A percentile compares a stretch with the other conserved stretches of the same genome.
Evolutionary conservation across 2,888 invertebrate species (phyloP).

Genomic region (Drosophila incognita): DNA sequence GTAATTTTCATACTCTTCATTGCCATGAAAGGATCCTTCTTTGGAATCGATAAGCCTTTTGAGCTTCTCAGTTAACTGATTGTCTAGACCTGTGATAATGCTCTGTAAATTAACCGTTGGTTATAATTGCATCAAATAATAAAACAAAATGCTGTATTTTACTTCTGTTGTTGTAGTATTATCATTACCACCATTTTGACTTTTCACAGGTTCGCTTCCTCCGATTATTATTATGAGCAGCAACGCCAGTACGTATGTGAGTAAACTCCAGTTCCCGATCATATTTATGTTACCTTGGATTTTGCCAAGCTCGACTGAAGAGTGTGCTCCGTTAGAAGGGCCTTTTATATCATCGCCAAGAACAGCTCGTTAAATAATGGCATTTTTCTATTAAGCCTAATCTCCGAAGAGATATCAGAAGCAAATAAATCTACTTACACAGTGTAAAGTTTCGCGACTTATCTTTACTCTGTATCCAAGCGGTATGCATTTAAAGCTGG

Average conservation of each 20-base stretch:
- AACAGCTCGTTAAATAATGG: no score
- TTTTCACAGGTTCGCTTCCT: neutral
- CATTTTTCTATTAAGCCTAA: slow-evolving; percentile 9
- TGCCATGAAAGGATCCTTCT: neutral
- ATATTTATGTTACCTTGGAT: neutral
- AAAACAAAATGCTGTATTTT: neutral
- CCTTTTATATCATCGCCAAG: slow-evolving; percentile 5
- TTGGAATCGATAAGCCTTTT: neutral
- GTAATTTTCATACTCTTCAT: slow-evolving; percentile 1
- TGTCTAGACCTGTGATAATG: fast-evolving
- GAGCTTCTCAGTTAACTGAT: neutral
- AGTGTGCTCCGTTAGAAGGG: neutral
- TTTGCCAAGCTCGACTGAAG: neutral
- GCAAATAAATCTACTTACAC: neutral
- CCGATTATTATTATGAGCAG: neutral
- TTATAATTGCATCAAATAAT: neutral
- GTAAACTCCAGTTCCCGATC: slow-evolving; percentile 1
- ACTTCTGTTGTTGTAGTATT: slow-evolving; percentile 3
- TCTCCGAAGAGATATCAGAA: neutral
- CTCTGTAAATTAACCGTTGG: neutral
- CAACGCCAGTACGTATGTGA: neutral
- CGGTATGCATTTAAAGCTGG: neutral
- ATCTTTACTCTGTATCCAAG: neutral
- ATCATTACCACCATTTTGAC: no score
- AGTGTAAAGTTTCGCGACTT: neutral